Evolutionary conservation across 2,113 vertebrate species (phyloP), one percentile per base, ranked within the genome.

Genomic region (Hypocryptadius cinnamomeus): DNA sequence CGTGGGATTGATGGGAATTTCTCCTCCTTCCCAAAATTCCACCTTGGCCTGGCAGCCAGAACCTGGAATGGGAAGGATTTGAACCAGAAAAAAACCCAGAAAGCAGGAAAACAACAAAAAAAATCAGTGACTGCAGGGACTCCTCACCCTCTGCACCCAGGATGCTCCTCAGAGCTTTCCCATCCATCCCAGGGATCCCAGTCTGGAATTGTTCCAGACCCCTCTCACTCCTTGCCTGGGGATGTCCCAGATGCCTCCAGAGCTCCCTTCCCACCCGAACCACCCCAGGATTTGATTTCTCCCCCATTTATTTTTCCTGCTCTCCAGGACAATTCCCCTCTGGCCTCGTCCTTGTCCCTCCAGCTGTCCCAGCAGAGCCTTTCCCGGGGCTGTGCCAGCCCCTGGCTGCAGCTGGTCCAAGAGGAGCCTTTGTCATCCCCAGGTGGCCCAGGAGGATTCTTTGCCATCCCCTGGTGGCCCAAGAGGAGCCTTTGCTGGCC

Each of bases 1-100:
- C 35, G 0, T 5, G 48, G 13, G 31, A 12, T 4, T 4, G 44
- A 4, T 0, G 22, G 25, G 23, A 47, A 33, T 30, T 66, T 11
- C 47, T 56, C 31, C 39, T 66, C 63, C 56, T 68, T 21, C 61
- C 37, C 7, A 2, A 18, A 54, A 25, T 7, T 1, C 64, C 37
- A 2, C 10, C 45, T n/a, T 7, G 53, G 59, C 22, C 42, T 44
- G 51, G 2, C 31, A 53, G 48, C 56, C 90, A 33, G 63, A 24
- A 45, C 44, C n/a, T 4, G 22, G 3, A 14, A 33, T 3, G 17
- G 53, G 48, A 44, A 45, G n/a, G 68, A 12, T n/a, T 19, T 28
- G 42, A 53, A 20, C 7, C 0, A 5, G 60, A 5, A 70, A 11
- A 79, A 11, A 11, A 11, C 2, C 12, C 6, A 6, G 8, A 6